Base-by-base conservation (phyloP, 2,888 invertebrate species). In the Diplazon laetatorius region DNA sequence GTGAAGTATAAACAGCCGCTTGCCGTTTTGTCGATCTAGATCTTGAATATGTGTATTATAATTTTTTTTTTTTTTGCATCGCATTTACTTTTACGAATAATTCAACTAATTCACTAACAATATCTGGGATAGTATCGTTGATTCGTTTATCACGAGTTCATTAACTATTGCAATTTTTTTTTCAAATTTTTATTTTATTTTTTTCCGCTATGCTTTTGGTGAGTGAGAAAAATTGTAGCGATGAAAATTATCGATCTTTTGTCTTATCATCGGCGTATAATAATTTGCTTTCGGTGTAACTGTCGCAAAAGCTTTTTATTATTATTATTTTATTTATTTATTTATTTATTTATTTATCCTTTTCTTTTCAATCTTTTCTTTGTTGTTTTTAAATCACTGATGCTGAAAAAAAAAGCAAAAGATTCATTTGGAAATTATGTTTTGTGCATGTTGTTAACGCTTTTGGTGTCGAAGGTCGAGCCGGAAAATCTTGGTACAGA, bases 1-100 rank as follows among this genome's bases (percentile, higher is more conserved):
- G 85, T 81, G 77, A 69, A 74, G 78, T 55, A 44, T n/a, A n/a
- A n/a, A 70, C 14, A 57, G 50, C 14, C 55, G 59, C 76, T 76
- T 76, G 59, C 9, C 30, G 22, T 52, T 30, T n/a, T 37, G 44
- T 52, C 60, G 22, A 57, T 35, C 55, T 75, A 75, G 50, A 12
- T 50, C 44, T 10, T 35, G 35, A 65, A 60, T 37, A 46, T 37
- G n/a, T n/a, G n/a, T 65, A 18, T 25, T 50, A n/a, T n/a, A n/a
- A n/a, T n/a, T n/a, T n/a, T n/a, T n/a, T n/a, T n/a, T n/a, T n/a
- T n/a, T n/a, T n/a, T 57, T 35, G 63, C 63, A 63, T 50, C 10
- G 35, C 22, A 12, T 39, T 39, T 20, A 14, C 4, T 57, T 57
- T 57, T 10, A 18, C 37, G 8, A 57, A 14, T 57, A 35, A 57